Conservation (phyloP, 2,888 invertebrate genomes). For the Ernsta delagoae region DNA sequence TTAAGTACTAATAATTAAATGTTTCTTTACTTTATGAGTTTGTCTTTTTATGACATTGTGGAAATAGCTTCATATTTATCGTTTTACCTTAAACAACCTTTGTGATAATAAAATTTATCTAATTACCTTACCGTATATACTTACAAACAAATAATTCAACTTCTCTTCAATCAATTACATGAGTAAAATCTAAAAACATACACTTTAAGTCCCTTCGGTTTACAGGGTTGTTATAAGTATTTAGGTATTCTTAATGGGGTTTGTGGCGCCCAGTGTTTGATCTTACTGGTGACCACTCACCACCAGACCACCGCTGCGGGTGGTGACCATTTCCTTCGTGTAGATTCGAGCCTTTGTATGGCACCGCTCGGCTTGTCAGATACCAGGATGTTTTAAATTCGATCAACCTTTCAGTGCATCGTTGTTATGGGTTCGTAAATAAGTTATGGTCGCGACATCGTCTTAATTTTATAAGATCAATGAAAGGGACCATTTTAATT, state of each 20-base stretch:
- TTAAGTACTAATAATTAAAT: no score
- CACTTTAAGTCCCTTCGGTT: constrained; percentile 18
- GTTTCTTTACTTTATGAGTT: no score
- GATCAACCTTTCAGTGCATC: constrained; percentile 46
- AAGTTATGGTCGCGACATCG: constrained; percentile 14
- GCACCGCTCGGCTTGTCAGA: constrained; percentile 45
- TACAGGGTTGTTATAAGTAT: constrained; percentile 5
- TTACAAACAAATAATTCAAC: background rate
- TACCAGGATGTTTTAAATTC: constrained; percentile 18
- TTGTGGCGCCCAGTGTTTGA: constrained; percentile 35
- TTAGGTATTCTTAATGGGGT: constrained; percentile 30
- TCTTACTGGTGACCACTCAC: constrained; percentile 49
- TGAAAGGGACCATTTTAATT: background rate
- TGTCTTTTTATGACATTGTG: no score
- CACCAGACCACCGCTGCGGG: constrained; percentile 47
- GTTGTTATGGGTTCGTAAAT: constrained; percentile 15
- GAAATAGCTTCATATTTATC: no score
- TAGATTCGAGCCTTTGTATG: constrained; percentile 49
- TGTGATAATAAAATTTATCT: no score
- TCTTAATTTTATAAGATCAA: background rate
- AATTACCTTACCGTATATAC: no score
- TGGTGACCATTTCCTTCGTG: constrained; percentile 49
- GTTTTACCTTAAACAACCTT: no score
- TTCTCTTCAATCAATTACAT: background rate
- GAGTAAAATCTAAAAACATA: background rate